These are phyloP conservation scores for Rhabdomys pumilio DNA, from an alignment of 2,797 vertebrate species.

Conservation along the genomic window DNA sequence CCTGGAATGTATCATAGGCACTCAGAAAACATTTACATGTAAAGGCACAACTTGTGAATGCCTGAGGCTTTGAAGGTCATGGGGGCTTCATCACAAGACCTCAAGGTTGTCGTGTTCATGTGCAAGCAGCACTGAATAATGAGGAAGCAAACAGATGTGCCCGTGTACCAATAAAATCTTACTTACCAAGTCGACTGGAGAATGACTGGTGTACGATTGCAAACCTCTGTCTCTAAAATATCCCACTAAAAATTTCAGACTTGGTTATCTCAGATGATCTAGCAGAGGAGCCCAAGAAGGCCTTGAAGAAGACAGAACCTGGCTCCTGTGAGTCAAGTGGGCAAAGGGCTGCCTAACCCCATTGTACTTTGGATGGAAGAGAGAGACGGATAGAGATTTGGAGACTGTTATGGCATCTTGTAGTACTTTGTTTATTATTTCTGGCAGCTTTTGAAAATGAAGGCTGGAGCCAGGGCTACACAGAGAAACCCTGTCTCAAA, in stretches of 20 bases:
- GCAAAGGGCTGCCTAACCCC: neutral
- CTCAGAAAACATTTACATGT: neutral
- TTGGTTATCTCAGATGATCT: neutral
- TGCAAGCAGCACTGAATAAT: neutral
- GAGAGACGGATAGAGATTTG: conserved; percentile 28
- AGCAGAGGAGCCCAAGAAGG: neutral
- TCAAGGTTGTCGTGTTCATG: neutral
- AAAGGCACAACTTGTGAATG: conserved; percentile 22
- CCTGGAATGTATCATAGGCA: neutral
- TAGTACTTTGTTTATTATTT: conserved; percentile 6
- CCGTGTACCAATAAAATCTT: conserved; percentile 41
- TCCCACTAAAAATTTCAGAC: neutral
- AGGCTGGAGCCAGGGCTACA: neutral
- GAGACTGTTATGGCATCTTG: neutral
- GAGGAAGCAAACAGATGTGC: neutral
- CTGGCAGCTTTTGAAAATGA: conserved; percentile 27
- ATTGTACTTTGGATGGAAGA: neutral
- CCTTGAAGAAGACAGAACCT: neutral
- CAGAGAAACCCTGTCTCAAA: too few relatives aligned
- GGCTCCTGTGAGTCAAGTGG: neutral
- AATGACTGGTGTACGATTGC: neutral
- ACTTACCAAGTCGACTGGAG: conserved; percentile 4
- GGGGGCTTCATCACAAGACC: neutral
- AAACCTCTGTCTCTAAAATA: neutral
- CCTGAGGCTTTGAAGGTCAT: neutral